Conservation (phyloP, 23 tunicate species). For the Oikopleura dioica region DNA sequence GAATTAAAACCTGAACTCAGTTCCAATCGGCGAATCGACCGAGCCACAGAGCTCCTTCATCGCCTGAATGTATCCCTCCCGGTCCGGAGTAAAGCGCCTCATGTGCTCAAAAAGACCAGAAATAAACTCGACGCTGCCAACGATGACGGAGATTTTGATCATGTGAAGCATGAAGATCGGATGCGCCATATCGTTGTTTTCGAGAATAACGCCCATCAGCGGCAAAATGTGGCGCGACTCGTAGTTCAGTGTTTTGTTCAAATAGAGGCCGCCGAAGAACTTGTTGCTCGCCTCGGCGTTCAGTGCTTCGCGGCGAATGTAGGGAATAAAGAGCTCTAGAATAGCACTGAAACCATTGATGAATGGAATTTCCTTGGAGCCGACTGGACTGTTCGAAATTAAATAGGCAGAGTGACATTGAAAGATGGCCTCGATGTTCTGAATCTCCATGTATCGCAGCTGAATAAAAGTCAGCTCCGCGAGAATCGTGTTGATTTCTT, state of each 20-base stretch:
- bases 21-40: not conserved
- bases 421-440: not conserved
- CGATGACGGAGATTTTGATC: not conserved
- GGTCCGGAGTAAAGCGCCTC: not conserved
- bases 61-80: constrained; percentile 1
- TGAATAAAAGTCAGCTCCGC: constrained; percentile 3
- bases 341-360: constrained; percentile 9
- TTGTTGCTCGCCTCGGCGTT: not conserved
- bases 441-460: constrained; percentile 1
- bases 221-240: not conserved
- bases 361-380: not conserved
- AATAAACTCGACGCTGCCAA: constrained; percentile 3
- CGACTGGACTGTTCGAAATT: not conserved
- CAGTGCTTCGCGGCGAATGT: not conserved
- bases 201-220: not conserved
- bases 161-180: not conserved
- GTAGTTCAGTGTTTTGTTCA: not conserved
- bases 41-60: not conserved
- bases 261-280: not conserved
- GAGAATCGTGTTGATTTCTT: not conserved
- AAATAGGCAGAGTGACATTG: not conserved
- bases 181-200: not conserved
- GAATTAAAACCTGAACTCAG: too few species aligned
- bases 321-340: not conserved
- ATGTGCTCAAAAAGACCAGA: not conserved